Evolutionary conservation across 1,140 invertebrate genomes (phyloP).

Genomic region (Zaprionus tsacasi): DNA sequence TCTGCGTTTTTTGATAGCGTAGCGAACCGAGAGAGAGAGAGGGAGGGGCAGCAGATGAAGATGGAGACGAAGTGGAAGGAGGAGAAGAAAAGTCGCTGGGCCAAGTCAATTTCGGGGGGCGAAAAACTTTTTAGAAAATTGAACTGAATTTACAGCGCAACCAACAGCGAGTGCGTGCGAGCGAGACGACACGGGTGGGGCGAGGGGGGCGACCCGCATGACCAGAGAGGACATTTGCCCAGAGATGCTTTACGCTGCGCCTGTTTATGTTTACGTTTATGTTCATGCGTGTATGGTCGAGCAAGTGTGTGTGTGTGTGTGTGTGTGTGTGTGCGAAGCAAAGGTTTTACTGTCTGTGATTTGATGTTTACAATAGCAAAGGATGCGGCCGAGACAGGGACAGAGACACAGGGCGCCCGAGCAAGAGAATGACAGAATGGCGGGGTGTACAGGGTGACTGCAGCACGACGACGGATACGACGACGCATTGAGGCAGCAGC

Average conservation of each 20-base stretch:
- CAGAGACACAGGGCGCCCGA: slow-evolving; percentile 40
- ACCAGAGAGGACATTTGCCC: slow-evolving; percentile 70
- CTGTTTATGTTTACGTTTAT: slow-evolving; percentile 77
- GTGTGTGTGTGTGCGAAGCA: slow-evolving; percentile 25
- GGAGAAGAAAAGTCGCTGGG: slow-evolving; percentile 10
- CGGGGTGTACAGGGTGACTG: background rate
- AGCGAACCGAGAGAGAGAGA: background rate
- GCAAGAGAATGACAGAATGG: slow-evolving; percentile 18
- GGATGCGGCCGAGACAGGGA: slow-evolving; percentile 65
- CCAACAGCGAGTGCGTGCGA: slow-evolving; percentile 31
- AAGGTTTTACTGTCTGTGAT: slow-evolving; percentile 81
- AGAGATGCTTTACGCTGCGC: slow-evolving; percentile 61
- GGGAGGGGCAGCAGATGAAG: background rate
- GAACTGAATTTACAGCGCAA: slow-evolving; percentile 70
- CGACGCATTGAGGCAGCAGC: slow-evolving; percentile 37
- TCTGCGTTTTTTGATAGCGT: slow-evolving; percentile 26
- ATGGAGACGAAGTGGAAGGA: background rate
- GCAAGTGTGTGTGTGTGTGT: slow-evolving; percentile 21
- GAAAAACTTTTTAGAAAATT: slow-evolving; percentile 80
- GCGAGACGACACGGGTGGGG: background rate
- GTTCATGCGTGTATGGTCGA: slow-evolving; percentile 52
- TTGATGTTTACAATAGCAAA: slow-evolving; percentile 81
- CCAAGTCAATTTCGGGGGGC: slow-evolving; percentile 56
- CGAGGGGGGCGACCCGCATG: slow-evolving; percentile 45
- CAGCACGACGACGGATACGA: background rate